These are phyloP conservation scores for Urosaurus nigricauda DNA, from an alignment of 2,797 vertebrate species.

Conservation along the genomic window DNA sequence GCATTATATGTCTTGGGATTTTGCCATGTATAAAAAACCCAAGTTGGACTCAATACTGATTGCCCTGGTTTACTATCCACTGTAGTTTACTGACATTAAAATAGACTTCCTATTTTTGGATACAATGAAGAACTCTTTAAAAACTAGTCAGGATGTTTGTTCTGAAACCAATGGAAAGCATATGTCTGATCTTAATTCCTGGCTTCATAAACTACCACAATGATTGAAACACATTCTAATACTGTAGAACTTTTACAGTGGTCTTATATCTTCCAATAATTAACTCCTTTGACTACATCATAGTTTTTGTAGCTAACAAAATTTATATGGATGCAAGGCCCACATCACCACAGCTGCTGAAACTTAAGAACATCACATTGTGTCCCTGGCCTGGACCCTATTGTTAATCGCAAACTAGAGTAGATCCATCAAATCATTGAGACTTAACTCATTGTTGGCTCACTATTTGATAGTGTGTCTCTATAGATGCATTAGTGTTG, in stretches of 20 bases:
- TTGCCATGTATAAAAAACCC: not conserved
- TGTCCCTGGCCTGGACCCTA: too few relatives aligned
- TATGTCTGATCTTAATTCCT: not conserved
- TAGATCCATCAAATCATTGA: too few relatives aligned
- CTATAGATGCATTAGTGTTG: too few relatives aligned
- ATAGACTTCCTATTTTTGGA: not conserved
- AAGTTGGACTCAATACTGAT: too few relatives aligned
- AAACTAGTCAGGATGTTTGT: not conserved
- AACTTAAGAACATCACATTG: too few relatives aligned
- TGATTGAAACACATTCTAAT: not conserved
- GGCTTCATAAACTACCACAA: not conserved
- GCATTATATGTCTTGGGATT: not conserved
- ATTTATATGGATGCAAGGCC: too few relatives aligned
- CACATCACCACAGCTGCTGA: too few relatives aligned
- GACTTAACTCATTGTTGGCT: not conserved
- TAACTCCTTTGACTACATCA: too few relatives aligned
- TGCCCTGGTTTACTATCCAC: not conserved
- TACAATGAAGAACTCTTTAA: not conserved
- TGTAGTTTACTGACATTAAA: not conserved
- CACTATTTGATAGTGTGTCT: too few relatives aligned
- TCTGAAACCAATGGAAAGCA: not conserved
- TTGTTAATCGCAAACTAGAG: too few relatives aligned
- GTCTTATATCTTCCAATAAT: not conserved
- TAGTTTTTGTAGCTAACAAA: too few relatives aligned
- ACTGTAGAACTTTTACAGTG: too few relatives aligned